phyloP scores from a whole-genome alignment of 2,113 vertebrate genomes.

The Siniperca knerii region DNA sequence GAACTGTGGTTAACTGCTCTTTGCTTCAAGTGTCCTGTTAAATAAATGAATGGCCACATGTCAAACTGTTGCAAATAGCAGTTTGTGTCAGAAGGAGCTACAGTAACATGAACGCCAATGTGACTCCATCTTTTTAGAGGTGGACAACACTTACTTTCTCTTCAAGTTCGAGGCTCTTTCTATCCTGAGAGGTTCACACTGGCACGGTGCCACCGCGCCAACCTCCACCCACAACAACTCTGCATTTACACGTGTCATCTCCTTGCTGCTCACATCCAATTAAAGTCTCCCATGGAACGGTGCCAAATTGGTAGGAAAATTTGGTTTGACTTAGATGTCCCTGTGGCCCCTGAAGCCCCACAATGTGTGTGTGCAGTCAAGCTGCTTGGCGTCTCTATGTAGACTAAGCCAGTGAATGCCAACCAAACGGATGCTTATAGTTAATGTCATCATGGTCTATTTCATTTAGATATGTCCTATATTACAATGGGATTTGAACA shows the following conservation, averaged over 20 bases:
- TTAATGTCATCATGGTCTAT: constrained; percentile 24
- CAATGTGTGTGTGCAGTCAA: neutral
- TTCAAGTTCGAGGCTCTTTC: neutral
- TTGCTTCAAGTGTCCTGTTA: too few relatives aligned
- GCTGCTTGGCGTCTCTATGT: neutral
- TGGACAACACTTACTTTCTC: neutral
- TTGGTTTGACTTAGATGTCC: constrained; percentile 14
- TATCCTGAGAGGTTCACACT: neutral
- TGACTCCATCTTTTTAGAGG: neutral
- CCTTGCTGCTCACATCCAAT: constrained; percentile 21
- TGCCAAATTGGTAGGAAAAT: constrained; percentile 24
- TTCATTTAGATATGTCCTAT: constrained; percentile 14
- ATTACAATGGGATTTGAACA: neutral
- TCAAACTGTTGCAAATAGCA: too few relatives aligned
- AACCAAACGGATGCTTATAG: constrained; percentile 11
- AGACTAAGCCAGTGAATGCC: constrained; percentile 27
- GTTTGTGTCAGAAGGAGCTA: too few relatives aligned
- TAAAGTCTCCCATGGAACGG: constrained; percentile 24
- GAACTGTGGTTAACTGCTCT: neutral
- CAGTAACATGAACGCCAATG: too few relatives aligned
- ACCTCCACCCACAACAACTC: neutral
- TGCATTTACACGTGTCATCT: constrained; percentile 20
- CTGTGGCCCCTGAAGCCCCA: constrained; percentile 18
- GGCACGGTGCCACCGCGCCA: neutral
- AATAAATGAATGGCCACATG: too few relatives aligned